Percentiles rank a stretch among this genome's conserved stretches.
Conservation (phyloP, 2,113 vertebrate species). For the Bujurquina vittata region DNA sequence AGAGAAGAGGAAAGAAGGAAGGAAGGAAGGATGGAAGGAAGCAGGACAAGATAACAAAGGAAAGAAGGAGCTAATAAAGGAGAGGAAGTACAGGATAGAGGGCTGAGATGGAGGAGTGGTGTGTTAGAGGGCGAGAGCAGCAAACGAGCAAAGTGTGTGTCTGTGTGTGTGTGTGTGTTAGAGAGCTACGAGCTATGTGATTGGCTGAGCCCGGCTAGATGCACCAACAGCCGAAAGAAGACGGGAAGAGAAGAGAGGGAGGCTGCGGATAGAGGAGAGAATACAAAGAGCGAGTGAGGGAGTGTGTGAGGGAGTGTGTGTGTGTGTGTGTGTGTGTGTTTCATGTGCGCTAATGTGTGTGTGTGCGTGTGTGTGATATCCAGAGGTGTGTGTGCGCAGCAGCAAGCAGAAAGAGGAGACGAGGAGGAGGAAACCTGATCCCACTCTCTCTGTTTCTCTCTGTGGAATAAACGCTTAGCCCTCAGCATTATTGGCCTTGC, state of each 20-base stretch:
- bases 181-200: slow-evolving; percentile 58
- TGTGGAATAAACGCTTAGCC: slow-evolving; percentile 48
- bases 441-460: slow-evolving; percentile 35
- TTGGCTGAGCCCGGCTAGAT: slow-evolving; percentile 66
- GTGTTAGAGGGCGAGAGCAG: slow-evolving; percentile 37
- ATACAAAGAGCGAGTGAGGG: slow-evolving; percentile 70
- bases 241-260: slow-evolving; percentile 56
- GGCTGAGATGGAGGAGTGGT: slow-evolving; percentile 52
- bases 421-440: slow-evolving; percentile 66
- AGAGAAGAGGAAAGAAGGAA: neutral
- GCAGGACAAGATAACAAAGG: slow-evolving; percentile 27
- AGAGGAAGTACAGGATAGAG: slow-evolving; percentile 42
- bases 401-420: slow-evolving; percentile 18
- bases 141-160: slow-evolving; percentile 3
- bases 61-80: slow-evolving; percentile 49
- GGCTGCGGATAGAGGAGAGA: slow-evolving; percentile 59
- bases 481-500: slow-evolving; percentile 17
- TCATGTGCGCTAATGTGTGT: neutral
- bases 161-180: slow-evolving; percentile 5
- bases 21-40: neutral
- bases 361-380: slow-evolving; percentile 25
- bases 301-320: slow-evolving; percentile 20
- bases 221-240: slow-evolving; percentile 68
- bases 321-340: slow-evolving; percentile 32
- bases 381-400: slow-evolving; percentile 32